These are phyloP conservation scores for Leucophenga montana DNA, from an alignment of 2,888 invertebrate species.

Conservation along the genomic window DNA sequence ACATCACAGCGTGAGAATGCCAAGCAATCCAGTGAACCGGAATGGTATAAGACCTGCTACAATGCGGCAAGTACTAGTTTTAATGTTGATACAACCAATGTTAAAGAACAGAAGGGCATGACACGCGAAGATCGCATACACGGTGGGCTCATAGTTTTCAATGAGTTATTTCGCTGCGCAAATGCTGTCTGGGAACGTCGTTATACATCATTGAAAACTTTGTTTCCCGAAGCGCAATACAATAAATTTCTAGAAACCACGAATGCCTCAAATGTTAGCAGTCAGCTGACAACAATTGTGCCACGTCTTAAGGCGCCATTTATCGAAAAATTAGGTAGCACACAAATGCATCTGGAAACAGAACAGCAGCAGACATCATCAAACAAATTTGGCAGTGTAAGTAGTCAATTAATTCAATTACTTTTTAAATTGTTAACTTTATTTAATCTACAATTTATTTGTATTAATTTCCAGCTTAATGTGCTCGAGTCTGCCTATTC, in stretches of 20 bases:
- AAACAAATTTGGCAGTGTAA: slow-evolving; percentile 61
- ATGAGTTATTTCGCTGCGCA: slow-evolving; percentile 93
- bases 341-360: slow-evolving; percentile 61
- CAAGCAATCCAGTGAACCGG: slow-evolving; percentile 89
- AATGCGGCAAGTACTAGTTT: slow-evolving; percentile 89
- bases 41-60: slow-evolving; percentile 95
- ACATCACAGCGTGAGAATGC: slow-evolving; percentile 97
- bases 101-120: slow-evolving; percentile 82
- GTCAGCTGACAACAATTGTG: slow-evolving; percentile 65
- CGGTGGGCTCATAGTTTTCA: slow-evolving; percentile 92
- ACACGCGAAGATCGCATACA: slow-evolving; percentile 93
- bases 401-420: slow-evolving; percentile 29
- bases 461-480: slow-evolving; percentile 73
- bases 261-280: slow-evolving; percentile 45
- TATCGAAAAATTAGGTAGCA: slow-evolving; percentile 68
- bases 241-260: slow-evolving; percentile 58
- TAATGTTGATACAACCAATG: slow-evolving; percentile 76
- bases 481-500: slow-evolving; percentile 92
- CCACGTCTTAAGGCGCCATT: slow-evolving; percentile 74
- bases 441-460: too few relatives aligned
- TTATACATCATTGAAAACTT: slow-evolving; percentile 82
- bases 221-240: slow-evolving; percentile 71
- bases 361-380: slow-evolving; percentile 61
- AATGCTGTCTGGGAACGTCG: slow-evolving; percentile 90
- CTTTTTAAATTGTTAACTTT: neutral